phyloP scores from a whole-genome alignment of 2,113 vertebrate species.

The Irena cyanogastra region DNA sequence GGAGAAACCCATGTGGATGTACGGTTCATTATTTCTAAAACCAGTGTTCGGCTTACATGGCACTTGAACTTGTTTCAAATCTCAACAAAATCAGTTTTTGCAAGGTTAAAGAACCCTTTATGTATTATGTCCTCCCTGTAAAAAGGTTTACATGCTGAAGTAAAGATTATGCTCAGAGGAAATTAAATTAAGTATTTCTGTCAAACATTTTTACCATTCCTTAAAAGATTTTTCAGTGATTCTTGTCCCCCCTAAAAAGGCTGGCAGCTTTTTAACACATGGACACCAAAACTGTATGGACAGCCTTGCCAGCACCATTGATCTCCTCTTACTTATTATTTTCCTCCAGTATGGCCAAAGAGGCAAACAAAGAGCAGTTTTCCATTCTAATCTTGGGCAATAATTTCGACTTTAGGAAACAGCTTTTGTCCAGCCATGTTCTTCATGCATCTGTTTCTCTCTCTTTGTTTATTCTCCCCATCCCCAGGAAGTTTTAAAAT shows the following conservation, averaged over 20 bases:
- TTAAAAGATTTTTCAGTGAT: neutral
- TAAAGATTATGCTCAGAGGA: neutral
- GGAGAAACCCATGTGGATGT: neutral
- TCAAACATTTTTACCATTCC: neutral
- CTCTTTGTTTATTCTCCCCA: neutral
- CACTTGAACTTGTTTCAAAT: neutral
- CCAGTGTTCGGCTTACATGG: neutral
- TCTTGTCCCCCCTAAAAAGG: neutral
- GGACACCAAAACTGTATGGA: neutral
- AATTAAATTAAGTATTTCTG: neutral
- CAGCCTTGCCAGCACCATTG: neutral
- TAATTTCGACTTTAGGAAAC: neutral
- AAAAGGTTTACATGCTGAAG: neutral
- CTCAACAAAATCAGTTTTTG: neutral
- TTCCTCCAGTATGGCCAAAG: neutral
- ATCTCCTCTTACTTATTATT: neutral
- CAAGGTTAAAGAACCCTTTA: neutral
- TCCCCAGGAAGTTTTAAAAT: constrained; percentile 50
- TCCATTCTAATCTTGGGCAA: neutral
- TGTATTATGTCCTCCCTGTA: neutral
- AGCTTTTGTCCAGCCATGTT: neutral
- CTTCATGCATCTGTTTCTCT: constrained; percentile 23
- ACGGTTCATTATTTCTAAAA: neutral
- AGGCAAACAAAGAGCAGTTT: neutral
- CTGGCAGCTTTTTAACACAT: neutral